Base-by-base conservation (phyloP, 2,113 vertebrate species). In the Psettodes erumei region DNA sequence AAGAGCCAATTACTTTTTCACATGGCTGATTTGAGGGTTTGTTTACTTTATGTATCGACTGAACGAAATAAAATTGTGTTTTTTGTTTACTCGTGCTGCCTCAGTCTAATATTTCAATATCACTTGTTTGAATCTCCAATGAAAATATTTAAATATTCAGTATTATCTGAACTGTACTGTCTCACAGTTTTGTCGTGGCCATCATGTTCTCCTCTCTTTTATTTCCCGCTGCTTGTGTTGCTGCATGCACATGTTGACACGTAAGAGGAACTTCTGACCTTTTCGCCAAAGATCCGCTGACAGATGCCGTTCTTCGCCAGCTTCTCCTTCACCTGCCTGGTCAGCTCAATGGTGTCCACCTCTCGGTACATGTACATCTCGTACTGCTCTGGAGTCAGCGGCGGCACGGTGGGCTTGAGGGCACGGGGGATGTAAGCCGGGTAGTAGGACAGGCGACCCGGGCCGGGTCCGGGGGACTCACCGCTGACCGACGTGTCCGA, bases 341-440 rank as follows among this genome's bases (percentile, higher is more conserved):
- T 99, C 82, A 99, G 93, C 84, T 99, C 98, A 15, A 97, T 80
- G 0, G 98, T 99, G 91, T 99, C 98, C 91, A 99, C 98, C 89
- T 99, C 98, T 3, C 97, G 92, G 92, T 99, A 99, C 98, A 99
- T 99, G 93, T 99, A 99, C 90, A 97, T 94, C 91, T 99, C 98
- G 0, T 99, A 99, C 94, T 99, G 98, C 90, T 99, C 98, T 0
- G 98, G 98, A 0, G 98, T 99, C 87, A 99, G 94, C 0, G 98
- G 98, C 0, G 98, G 98, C 68, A 99, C 97, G 0, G 97, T 98
- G 71, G 98, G 98, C 86, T 97, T 97, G 38, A 98, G 95, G 8
- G 96, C 94, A 5, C 98, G 95, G 0, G 97, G 97, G 79, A 97
- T 96, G 0, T 98, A 99, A 0, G 96, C 88, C 0, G 97, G 96